Evolutionary conservation across 2,113 vertebrate species (phyloP).

Genomic region (Corvus cornix): DNA sequence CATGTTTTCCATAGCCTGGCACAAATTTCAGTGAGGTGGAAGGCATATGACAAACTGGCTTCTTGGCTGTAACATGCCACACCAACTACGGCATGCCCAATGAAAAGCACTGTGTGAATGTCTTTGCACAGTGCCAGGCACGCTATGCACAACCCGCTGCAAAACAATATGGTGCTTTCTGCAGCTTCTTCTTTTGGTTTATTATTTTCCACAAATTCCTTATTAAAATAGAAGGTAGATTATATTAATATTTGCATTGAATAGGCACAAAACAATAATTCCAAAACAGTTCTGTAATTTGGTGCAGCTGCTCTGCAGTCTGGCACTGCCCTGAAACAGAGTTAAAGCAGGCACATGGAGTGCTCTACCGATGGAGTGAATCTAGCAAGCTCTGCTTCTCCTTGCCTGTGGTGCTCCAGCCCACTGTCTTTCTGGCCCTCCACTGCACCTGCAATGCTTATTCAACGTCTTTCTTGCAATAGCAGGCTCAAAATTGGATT

Average conservation of each 20-base stretch:
- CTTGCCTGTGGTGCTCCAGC: background rate
- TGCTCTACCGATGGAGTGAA: background rate
- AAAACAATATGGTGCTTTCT: background rate
- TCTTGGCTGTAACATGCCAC: conserved; percentile 28
- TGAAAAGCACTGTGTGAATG: conserved; percentile 32
- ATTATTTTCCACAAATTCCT: background rate
- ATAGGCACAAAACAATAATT: background rate
- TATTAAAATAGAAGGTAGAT: background rate
- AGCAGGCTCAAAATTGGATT: background rate
- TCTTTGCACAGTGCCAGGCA: conserved; percentile 13
- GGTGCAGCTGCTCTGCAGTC: background rate
- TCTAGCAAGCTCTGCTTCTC: background rate
- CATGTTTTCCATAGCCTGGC: conserved; percentile 61
- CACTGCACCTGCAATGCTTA: background rate
- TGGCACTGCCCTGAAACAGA: background rate
- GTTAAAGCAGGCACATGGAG: background rate
- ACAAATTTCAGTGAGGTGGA: conserved; percentile 27
- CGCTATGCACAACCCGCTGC: background rate
- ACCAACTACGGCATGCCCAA: conserved; percentile 34
- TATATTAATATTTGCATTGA: background rate
- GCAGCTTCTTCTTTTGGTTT: background rate
- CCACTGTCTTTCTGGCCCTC: fast-evolving
- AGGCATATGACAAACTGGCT: conserved; percentile 40
- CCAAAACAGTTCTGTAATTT: background rate
- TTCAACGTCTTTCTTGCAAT: background rate